Conservation (phyloP, 2,888 invertebrate species). For the Ptilodon capucinus region DNA sequence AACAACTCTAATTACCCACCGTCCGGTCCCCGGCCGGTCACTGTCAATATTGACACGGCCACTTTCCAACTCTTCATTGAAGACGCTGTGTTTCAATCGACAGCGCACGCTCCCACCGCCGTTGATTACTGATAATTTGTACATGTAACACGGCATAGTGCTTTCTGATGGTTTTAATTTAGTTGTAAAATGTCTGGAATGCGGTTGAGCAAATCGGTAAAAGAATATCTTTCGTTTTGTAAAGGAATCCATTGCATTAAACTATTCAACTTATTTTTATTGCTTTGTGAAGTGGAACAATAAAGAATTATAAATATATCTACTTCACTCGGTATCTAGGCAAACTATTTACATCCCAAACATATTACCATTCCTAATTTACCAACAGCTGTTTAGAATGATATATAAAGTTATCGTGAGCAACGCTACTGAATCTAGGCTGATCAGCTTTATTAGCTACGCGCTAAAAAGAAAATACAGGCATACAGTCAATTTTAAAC, state of each 20-base stretch:
- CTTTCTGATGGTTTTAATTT: slow-evolving; percentile 23
- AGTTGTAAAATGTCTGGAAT: slow-evolving; percentile 27
- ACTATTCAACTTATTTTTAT: too few species aligned
- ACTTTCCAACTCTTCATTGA: slow-evolving; percentile 43
- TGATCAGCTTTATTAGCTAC: background rate
- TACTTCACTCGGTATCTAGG: too few species aligned
- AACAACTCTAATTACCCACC: background rate
- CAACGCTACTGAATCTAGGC: background rate
- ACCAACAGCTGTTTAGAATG: background rate
- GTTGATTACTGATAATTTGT: slow-evolving; percentile 48
- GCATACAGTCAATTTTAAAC: background rate
- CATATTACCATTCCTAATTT: background rate
- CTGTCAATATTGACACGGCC: slow-evolving; percentile 41
- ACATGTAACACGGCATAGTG: slow-evolving; percentile 24
- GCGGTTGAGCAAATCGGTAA: slow-evolving; percentile 15
- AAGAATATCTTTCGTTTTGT: slow-evolving; percentile 20
- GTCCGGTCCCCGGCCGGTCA: slow-evolving; percentile 21
- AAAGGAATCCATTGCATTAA: too few species aligned
- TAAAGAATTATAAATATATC: too few species aligned
- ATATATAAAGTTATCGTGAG: background rate
- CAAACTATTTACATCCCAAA: background rate
- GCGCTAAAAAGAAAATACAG: background rate
- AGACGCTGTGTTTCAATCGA: slow-evolving; percentile 34
- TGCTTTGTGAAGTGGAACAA: too few species aligned
- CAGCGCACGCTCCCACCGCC: slow-evolving; percentile 19